Evolutionary conservation across 2,113 vertebrate species (phyloP).

Genomic region (Salvelinus sp.): DNA sequence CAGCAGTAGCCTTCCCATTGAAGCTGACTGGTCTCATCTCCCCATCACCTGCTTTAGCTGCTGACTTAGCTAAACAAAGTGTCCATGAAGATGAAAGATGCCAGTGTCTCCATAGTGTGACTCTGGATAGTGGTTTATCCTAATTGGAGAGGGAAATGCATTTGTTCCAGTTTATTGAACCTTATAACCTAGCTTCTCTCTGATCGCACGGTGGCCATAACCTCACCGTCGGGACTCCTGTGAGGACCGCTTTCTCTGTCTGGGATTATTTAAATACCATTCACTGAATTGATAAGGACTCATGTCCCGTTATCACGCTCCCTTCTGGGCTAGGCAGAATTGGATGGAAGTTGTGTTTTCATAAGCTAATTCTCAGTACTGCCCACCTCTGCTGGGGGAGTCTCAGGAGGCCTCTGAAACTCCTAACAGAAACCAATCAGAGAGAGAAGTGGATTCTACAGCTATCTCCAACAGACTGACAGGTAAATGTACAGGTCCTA

Average conservation of each 20-base stretch:
- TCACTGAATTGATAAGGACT: constrained; percentile 34
- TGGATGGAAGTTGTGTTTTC: constrained; percentile 54
- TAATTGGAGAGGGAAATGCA: constrained; percentile 54
- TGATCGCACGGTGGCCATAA: constrained; percentile 56
- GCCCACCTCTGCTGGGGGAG: constrained; percentile 26
- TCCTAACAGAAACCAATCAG: constrained; percentile 7
- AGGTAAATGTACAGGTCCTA: neutral
- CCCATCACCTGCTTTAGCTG: constrained; percentile 25
- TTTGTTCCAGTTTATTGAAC: constrained; percentile 65
- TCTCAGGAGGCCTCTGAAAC: constrained; percentile 12
- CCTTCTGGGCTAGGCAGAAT: constrained; percentile 37
- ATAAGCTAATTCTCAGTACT: constrained; percentile 58
- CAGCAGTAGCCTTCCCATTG: constrained; percentile 10
- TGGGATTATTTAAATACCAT: constrained; percentile 53
- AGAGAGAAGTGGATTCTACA: neutral
- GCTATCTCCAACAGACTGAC: neutral
- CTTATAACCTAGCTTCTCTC: constrained; percentile 49
- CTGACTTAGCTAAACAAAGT: constrained; percentile 54
- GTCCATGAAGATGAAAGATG: constrained; percentile 44
- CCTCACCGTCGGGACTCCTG: constrained; percentile 57
- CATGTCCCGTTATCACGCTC: constrained; percentile 17
- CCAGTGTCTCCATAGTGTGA: constrained; percentile 18
- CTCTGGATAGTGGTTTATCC: constrained; percentile 35
- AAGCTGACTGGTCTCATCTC: constrained; percentile 13
- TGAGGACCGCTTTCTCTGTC: constrained; percentile 51